A percentile compares a stretch with the other conserved stretches of the same genome.
phyloP scores from a whole-genome alignment of 2,113 vertebrate genomes.

The Rhizomys pruinosus region DNA sequence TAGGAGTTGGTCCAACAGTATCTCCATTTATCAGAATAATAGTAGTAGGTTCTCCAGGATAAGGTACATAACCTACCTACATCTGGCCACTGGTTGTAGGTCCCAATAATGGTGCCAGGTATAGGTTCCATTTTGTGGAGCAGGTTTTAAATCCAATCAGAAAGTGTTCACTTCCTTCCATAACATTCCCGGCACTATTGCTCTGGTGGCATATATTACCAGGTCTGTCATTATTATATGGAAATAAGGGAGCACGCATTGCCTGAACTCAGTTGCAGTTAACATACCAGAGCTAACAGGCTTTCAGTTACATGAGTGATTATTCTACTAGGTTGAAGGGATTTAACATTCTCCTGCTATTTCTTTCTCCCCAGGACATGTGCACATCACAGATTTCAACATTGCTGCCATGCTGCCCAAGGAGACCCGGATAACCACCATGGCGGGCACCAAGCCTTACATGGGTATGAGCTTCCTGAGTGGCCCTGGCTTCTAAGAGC shows the following conservation, averaged over 20 bases:
- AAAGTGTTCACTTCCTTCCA: no score
- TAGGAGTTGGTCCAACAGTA: no score
- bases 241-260: not conserved
- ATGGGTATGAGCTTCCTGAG: constrained; percentile 90
- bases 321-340: not conserved
- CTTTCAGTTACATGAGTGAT: not conserved
- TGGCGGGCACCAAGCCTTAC: constrained; percentile 98
- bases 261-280: not conserved
- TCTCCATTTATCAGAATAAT: no score
- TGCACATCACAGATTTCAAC: constrained; percentile 98
- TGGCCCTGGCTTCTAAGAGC: not conserved
- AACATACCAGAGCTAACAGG: not conserved
- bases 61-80: no score
- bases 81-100: no score
- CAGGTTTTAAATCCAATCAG: no score
- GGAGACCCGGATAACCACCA: constrained; percentile 91
- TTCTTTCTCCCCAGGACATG: constrained; percentile 90
- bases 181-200: no score
- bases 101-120: no score
- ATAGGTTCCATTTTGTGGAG: no score
- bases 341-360: not conserved
- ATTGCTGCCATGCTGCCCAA: constrained; percentile 93
- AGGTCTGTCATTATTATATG: no score
- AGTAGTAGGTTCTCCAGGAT: no score
- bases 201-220: no score